These are phyloP conservation scores for Polietes domitor DNA, from an alignment of 2,888 invertebrate genomes.

Conservation along the genomic window DNA sequence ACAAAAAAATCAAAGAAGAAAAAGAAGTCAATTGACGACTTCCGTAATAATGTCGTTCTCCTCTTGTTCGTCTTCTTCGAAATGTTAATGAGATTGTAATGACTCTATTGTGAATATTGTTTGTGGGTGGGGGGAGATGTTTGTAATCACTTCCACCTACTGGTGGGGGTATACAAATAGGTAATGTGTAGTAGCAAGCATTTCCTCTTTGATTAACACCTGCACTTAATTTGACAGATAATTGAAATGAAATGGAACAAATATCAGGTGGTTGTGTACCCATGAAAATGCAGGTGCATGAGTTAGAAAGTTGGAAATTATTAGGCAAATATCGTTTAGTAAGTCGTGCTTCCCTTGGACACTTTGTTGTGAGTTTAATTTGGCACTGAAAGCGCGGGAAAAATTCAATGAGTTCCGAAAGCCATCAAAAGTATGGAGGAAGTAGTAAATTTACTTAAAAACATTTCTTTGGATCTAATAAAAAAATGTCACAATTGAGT, in stretches of 20 bases:
- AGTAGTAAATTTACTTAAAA: no score
- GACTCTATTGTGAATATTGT: constrained; percentile 16
- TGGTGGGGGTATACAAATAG: constrained; percentile 3
- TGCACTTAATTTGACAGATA: background rate
- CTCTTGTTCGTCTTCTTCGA: background rate
- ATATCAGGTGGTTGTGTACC: background rate
- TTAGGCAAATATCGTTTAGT: no score
- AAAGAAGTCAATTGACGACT: constrained; percentile 25
- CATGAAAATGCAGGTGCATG: no score
- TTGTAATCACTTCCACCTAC: background rate
- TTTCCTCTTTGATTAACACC: constrained; percentile 16
- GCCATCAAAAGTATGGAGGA: no score
- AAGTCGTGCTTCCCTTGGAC: no score
- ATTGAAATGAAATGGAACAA: background rate
- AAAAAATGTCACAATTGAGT: no score
- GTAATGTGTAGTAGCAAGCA: background rate
- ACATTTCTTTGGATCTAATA: no score
- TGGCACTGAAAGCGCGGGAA: no score
- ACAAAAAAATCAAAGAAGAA: background rate
- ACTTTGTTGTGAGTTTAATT: no score
- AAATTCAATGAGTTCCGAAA: no score
- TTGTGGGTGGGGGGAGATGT: background rate
- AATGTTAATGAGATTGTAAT: constrained; percentile 28
- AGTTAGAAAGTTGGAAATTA: no score
- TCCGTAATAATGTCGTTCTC: constrained; percentile 6